Conservation (phyloP, 2,113 vertebrate genomes). For the Bujurquina vittata region DNA sequence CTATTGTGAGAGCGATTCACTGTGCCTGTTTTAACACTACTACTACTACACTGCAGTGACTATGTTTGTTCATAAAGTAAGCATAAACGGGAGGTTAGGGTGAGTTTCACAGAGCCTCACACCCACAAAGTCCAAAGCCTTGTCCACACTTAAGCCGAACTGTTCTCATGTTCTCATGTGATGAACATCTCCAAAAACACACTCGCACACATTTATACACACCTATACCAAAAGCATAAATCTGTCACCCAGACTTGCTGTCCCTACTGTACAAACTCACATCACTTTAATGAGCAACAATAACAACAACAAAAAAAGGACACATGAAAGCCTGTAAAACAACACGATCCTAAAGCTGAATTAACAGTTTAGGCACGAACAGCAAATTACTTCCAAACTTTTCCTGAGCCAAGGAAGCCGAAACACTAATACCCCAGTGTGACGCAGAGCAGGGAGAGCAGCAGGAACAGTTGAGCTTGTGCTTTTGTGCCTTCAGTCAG, state of each 20-base stretch:
- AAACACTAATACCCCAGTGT: conserved; percentile 29
- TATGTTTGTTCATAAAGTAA: conserved; percentile 8
- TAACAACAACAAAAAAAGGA: background rate
- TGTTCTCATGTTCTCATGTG: conserved; percentile 73
- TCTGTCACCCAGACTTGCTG: conserved; percentile 27
- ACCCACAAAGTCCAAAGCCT: conserved; percentile 65
- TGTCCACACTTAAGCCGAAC: conserved; percentile 64
- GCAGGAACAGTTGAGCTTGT: conserved; percentile 25
- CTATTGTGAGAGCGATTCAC: conserved; percentile 59
- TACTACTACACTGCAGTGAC: conserved; percentile 2
- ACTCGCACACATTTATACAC: conserved; percentile 26
- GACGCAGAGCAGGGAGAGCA: conserved; percentile 35
- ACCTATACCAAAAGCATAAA: conserved; percentile 6
- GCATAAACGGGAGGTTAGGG: conserved; percentile 43
- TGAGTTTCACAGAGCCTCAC: conserved; percentile 35
- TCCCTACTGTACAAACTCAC: conserved; percentile 14
- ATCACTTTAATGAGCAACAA: conserved; percentile 2
- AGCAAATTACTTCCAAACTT: conserved; percentile 57
- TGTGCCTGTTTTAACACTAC: conserved; percentile 25
- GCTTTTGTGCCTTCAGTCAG: conserved; percentile 21
- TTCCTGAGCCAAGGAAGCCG: conserved; percentile 28
- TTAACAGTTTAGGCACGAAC: conserved; percentile 3
- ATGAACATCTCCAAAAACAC: conserved; percentile 67
- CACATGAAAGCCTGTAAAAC: conserved; percentile 6
- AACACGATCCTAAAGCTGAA: conserved; percentile 6